Evolutionary conservation across 2,797 vertebrate genomes (phyloP), one percentile per base, ranked within the genome.

Genomic region (Centroberyx gerrardi): DNA sequence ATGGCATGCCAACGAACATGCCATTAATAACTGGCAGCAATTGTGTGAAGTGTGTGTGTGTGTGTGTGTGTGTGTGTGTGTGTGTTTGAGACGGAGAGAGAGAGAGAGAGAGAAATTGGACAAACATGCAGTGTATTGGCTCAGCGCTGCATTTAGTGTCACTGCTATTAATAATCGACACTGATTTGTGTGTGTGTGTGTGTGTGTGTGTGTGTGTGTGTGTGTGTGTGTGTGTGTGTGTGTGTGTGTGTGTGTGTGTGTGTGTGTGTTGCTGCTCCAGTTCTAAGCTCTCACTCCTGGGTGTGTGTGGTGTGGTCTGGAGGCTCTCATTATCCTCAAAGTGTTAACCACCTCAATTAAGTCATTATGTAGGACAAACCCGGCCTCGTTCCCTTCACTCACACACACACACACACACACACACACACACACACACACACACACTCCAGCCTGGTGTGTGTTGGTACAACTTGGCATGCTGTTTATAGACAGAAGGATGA

Each of bases 261-360:
- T 52, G 51, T 52, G 51, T 27, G 38, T 44, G 44, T 40, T 36
- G 33, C 12, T 60, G 48, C 17, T 82, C 59, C 28, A 62, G 33
- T 74, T 68, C 27, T 4, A 14, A 42, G 55, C 51, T 51, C 69
- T 68, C 53, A 14, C 68, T 87, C 76, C 59, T 55, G 74, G 52
- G 68, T 70, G n/a, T 80, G 84, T 54, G 12, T 69, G n/a, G n/a
- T 82, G 73, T 69, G 76, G 62, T 87, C 78, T 84, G 40, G 66
- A 85, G 83, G 72, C 84, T 74, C 79, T 91, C 76, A 86, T 89
- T 90, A 88, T 74, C 68, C 78, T 85, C 56, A 80, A 80, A 82
- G 88, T 78, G 86, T 86, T 80, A 83, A 88, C 80, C 78, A 81
- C 77, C 78, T 87, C 82, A 84, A 89, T 91, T 88, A 85, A 88